phyloP scores from a whole-genome alignment of 2,888 invertebrate genomes.

The Galerucella nymphaeae region DNA sequence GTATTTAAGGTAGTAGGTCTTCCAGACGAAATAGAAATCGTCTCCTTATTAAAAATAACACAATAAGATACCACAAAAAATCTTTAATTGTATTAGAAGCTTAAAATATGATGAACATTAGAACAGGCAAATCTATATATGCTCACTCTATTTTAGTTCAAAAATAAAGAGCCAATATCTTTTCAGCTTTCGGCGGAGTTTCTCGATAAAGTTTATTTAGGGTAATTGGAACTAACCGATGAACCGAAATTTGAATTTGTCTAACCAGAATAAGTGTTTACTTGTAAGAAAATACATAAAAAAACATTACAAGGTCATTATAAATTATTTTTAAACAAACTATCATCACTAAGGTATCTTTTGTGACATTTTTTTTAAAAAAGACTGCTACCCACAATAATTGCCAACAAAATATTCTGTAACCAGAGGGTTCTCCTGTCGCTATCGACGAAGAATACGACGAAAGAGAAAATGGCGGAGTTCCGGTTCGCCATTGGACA shows the following conservation, averaged over 20 bases:
- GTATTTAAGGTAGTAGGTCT: background rate
- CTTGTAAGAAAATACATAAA: background rate
- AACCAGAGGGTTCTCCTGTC: background rate
- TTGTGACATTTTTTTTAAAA: too few relatives aligned
- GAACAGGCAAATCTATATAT: background rate
- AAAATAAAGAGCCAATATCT: conserved; percentile 5
- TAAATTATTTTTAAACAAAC: too few relatives aligned
- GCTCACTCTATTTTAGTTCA: background rate
- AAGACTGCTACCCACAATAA: too few relatives aligned
- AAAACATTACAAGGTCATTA: too few relatives aligned
- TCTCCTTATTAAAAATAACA: background rate
- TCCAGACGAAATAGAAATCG: background rate
- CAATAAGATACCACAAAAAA: background rate
- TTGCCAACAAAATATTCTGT: background rate
- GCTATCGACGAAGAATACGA: background rate
- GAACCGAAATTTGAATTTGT: conserved; percentile 1
- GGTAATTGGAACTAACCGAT: background rate
- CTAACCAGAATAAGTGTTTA: background rate
- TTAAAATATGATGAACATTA: background rate
- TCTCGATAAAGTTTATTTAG: conserved; percentile 14
- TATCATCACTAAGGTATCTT: too few relatives aligned
- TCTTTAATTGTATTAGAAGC: background rate
- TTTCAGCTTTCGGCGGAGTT: conserved; percentile 10
- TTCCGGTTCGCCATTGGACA: conserved; percentile 60
- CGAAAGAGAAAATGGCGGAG: conserved; percentile 61